A percentile compares a stretch with the other conserved stretches of the same genome.
phyloP scores from a whole-genome alignment of 2,113 vertebrate species.

The Zingel zingel region DNA sequence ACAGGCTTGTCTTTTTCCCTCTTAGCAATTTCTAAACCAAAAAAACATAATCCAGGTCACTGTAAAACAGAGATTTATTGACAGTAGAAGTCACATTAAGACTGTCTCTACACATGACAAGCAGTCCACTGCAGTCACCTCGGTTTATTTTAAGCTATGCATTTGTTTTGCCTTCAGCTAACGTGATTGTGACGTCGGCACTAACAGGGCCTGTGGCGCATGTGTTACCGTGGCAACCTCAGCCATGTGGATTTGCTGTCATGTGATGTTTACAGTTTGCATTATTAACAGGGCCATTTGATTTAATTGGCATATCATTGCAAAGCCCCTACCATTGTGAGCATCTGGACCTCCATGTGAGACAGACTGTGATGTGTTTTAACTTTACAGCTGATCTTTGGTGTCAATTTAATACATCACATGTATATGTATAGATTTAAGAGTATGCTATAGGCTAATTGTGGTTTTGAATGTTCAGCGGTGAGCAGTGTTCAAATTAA shows the following conservation, averaged over 20 bases:
- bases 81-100: neutral
- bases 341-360: neutral
- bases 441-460: neutral
- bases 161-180: too few relatives aligned
- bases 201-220: too few relatives aligned
- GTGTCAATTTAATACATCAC: neutral
- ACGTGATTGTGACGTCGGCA: too few relatives aligned
- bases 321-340: neutral
- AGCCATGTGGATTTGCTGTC: neutral
- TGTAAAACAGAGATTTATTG: neutral
- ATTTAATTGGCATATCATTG: neutral
- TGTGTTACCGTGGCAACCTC: conserved; percentile 4
- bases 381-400: neutral
- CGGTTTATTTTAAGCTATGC: neutral
- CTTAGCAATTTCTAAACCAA: neutral
- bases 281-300: conserved; percentile 2
- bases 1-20: neutral
- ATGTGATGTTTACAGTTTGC: neutral
- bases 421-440: neutral
- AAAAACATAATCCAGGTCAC: neutral
- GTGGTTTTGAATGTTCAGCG: neutral
- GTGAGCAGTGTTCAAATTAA: neutral
- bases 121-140: neutral
- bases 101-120: neutral
- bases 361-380: neutral